Conservation (phyloP, 1,140 invertebrate genomes). For the Cydia pomonella region DNA sequence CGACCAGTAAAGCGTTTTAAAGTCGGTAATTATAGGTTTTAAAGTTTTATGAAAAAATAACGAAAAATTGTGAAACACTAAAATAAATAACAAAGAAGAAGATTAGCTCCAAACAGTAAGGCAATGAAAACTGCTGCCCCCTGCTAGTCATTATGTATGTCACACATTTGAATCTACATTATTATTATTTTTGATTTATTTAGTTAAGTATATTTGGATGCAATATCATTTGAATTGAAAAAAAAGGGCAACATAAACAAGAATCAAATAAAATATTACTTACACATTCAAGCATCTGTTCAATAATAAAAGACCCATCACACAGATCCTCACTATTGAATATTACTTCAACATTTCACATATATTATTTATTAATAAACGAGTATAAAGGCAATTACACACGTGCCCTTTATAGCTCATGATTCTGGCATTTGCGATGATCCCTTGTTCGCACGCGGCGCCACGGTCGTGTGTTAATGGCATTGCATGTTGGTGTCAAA, state of each 20-base stretch:
- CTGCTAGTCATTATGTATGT: no score
- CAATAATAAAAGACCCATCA: not conserved
- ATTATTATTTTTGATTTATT: no score
- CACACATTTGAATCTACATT: no score
- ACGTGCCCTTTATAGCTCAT: constrained; percentile 9
- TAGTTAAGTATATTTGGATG: no score
- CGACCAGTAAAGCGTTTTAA: not conserved
- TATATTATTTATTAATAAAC: constrained; percentile 13
- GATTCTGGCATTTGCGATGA: constrained; percentile 14
- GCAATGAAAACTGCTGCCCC: no score
- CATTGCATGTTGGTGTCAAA: not conserved
- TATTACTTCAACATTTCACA: not conserved
- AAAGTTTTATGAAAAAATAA: not conserved
- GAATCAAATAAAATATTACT: not conserved
- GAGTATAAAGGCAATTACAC: constrained; percentile 9
- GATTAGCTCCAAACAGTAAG: no score
- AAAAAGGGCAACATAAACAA: no score
- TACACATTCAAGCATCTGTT: not conserved
- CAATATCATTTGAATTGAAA: no score
- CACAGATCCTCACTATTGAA: not conserved
- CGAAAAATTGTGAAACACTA: not conserved
- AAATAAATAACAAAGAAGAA: not conserved
- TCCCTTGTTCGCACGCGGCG: not conserved
- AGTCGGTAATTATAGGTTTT: not conserved
- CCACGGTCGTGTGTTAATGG: constrained; percentile 1